phyloP scores from a whole-genome alignment of 2,797 vertebrate species.

The Coregonus ussuriensis region DNA sequence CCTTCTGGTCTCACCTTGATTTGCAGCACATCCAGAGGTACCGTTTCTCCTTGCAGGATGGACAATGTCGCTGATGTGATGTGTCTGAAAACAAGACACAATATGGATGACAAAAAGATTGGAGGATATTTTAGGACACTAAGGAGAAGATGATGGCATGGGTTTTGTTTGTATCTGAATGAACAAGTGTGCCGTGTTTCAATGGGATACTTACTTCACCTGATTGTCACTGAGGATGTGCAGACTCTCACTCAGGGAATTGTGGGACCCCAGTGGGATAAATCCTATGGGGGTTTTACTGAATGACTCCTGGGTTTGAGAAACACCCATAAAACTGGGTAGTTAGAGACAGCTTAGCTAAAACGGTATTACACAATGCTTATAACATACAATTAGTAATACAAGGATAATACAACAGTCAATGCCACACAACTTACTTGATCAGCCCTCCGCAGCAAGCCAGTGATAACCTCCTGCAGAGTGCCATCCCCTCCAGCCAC shows the following conservation, averaged over 20 bases:
- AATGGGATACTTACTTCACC: constrained; percentile 84
- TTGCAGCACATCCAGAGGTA: constrained; percentile 92
- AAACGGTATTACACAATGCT: neutral
- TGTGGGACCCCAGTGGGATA: constrained; percentile 93
- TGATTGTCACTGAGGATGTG: constrained; percentile 84
- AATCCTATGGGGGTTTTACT: constrained; percentile 95
- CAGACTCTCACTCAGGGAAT: constrained; percentile 86
- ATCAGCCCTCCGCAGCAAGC: constrained; percentile 90
- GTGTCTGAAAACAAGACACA: constrained; percentile 68
- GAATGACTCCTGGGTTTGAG: constrained; percentile 79
- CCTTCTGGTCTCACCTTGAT: constrained; percentile 84
- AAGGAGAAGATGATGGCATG: too few relatives aligned
- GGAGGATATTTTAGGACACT: neutral
- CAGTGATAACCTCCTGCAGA: constrained; percentile 95
- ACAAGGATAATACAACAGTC: too few relatives aligned
- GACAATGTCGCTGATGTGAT: constrained; percentile 91
- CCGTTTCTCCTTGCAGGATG: constrained; percentile 91
- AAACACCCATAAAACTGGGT: constrained; percentile 19
- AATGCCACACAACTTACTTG: constrained; percentile 72
- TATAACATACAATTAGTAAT: neutral
- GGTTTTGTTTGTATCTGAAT: too few relatives aligned
- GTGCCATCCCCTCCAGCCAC: constrained; percentile 96
- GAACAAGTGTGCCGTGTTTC: neutral
- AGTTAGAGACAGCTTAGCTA: neutral
- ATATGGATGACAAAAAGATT: neutral